A percentile compares a stretch with the other conserved stretches of the same genome.
These are phyloP conservation scores for Acanthopleura granulata DNA, from an alignment of 2,888 invertebrate genomes.

Conservation along the genomic window DNA sequence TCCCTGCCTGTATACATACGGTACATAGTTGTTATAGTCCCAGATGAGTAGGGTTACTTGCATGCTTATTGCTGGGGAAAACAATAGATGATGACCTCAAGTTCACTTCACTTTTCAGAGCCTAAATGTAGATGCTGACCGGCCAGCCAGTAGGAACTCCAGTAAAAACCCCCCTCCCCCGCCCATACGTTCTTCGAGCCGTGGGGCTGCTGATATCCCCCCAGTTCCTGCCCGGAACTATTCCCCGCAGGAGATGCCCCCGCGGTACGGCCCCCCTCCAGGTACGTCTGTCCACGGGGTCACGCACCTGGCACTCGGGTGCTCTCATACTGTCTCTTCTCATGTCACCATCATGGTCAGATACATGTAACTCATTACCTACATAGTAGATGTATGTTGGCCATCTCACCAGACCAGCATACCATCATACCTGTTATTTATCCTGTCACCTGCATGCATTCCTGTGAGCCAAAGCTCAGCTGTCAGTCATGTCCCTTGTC, in stretches of 20 bases:
- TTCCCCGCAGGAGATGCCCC: slow-evolving; percentile 50
- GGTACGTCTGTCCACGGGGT: slow-evolving; percentile 30
- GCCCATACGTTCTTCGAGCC: slow-evolving; percentile 55
- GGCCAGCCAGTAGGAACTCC: slow-evolving; percentile 50
- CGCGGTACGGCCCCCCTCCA: slow-evolving; percentile 49
- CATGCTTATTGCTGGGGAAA: no score
- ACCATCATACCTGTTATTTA: no score
- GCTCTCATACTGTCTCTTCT: background rate
- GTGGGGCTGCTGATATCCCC: slow-evolving; percentile 45
- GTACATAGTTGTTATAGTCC: no score
- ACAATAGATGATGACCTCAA: slow-evolving; percentile 5
- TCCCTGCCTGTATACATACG: no score
- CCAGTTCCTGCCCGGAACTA: slow-evolving; percentile 60
- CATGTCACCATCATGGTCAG: no score
- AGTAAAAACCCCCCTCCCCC: slow-evolving; percentile 57
- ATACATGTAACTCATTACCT: no score
- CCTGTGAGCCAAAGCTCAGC: no score
- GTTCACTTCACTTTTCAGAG: slow-evolving; percentile 38
- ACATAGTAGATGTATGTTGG: no score
- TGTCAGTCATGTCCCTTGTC: no score
- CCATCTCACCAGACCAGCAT: no score
- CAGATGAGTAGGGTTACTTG: no score
- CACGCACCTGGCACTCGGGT: background rate
- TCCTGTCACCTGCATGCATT: no score
- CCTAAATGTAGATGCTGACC: slow-evolving; percentile 53